phyloP scores from a whole-genome alignment of 2,113 vertebrate genomes.

The Gobio gobio region DNA sequence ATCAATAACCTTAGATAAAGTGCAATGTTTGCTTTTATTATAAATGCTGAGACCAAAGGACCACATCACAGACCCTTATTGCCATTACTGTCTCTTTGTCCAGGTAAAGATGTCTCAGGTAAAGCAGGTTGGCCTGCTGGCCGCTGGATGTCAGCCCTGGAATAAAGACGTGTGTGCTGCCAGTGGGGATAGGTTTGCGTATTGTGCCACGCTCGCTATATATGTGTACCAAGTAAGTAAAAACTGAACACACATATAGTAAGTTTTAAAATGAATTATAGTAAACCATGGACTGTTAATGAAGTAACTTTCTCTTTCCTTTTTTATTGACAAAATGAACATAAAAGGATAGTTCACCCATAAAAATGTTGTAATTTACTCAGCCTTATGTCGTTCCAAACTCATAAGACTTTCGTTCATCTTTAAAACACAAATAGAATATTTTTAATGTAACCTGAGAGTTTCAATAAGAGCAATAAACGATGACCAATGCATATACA shows the following conservation, averaged over 20 bases:
- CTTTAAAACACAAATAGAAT: background rate
- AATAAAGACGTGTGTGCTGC: conserved; percentile 97
- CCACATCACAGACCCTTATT: background rate
- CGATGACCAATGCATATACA: background rate
- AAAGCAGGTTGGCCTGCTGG: conserved; percentile 93
- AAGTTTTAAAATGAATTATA: background rate
- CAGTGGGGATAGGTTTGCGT: conserved; percentile 92
- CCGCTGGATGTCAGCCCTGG: conserved; percentile 97
- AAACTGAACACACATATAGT: no score
- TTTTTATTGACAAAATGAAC: background rate
- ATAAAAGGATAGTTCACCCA: background rate
- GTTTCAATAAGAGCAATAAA: background rate
- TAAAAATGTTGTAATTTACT: background rate
- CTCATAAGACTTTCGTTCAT: background rate
- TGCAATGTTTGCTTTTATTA: background rate
- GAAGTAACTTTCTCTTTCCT: background rate
- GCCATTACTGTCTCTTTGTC: conserved; percentile 49
- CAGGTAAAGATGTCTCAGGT: conserved; percentile 91
- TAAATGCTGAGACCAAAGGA: background rate
- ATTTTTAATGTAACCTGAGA: background rate
- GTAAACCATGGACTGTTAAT: background rate
- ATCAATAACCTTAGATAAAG: background rate
- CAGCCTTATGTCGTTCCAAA: background rate
- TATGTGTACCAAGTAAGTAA: conserved; percentile 92
- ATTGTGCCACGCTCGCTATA: conserved; percentile 95